phyloP scores from a whole-genome alignment of 2,888 invertebrate species.

The Drosophila cracens region DNA sequence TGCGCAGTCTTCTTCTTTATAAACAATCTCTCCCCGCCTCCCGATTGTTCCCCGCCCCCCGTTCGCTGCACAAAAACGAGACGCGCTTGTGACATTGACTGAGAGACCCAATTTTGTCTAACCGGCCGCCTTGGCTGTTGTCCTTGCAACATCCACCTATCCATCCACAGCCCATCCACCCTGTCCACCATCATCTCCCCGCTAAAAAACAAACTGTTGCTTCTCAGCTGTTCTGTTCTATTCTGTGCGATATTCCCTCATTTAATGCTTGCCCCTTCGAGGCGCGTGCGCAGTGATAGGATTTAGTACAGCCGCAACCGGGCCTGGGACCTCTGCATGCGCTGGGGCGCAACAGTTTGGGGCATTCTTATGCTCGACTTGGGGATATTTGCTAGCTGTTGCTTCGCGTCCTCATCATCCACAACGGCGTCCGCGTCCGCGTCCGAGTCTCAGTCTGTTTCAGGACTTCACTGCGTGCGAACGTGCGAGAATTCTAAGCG shows the following conservation, averaged over 20 bases:
- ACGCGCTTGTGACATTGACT: conserved; percentile 72
- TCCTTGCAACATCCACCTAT: conserved; percentile 24
- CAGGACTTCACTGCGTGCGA: conserved; percentile 76
- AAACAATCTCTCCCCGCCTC: not conserved
- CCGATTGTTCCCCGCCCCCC: no score
- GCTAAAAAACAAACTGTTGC: conserved; percentile 74
- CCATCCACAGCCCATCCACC: not conserved
- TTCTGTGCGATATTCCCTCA: not conserved
- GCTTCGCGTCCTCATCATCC: conserved; percentile 54
- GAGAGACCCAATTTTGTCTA: conserved; percentile 72
- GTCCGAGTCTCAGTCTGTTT: conserved; percentile 62
- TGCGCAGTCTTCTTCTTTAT: conserved; percentile 5
- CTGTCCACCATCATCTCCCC: not conserved
- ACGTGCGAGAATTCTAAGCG: conserved; percentile 64
- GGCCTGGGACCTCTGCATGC: conserved; percentile 36
- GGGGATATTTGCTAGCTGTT: conserved; percentile 75
- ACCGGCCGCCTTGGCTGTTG: conserved; percentile 58
- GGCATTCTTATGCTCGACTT: conserved; percentile 65
- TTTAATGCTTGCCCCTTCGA: conserved; percentile 4
- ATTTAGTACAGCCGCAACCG: conserved; percentile 63
- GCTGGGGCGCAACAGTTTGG: conserved; percentile 74
- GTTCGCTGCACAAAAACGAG: conserved; percentile 24
- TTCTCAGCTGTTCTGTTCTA: conserved; percentile 68
- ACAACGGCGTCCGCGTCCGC: conserved; percentile 5
- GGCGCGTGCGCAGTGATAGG: conserved; percentile 49